phyloP scores from a whole-genome alignment of 2,113 vertebrate genomes.

The Notarius lentiginosus region DNA sequence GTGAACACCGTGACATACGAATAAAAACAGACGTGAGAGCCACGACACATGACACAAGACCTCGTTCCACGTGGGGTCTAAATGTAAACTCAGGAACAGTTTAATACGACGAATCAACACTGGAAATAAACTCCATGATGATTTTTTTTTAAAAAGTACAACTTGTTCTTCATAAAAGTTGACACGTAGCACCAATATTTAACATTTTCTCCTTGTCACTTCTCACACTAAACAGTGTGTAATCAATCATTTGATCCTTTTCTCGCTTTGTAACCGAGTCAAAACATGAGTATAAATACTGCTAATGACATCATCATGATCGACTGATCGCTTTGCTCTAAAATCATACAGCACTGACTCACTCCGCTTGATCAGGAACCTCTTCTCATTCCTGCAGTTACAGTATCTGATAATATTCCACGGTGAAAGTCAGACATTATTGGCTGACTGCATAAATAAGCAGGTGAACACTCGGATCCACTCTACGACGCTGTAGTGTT shows the following conservation, averaged over 20 bases:
- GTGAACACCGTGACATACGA: not conserved
- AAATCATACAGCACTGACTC: not conserved
- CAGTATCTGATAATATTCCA: no score
- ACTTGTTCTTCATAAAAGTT: not conserved
- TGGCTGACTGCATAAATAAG: not conserved
- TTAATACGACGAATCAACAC: not conserved
- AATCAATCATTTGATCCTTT: slow-evolving; percentile 7
- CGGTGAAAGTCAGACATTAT: not conserved
- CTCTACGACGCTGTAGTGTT: not conserved
- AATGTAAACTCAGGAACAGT: no score
- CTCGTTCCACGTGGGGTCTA: no score
- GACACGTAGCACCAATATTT: not conserved
- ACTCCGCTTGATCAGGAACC: not conserved
- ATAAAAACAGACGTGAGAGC: not conserved
- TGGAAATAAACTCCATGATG: not conserved
- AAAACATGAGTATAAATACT: slow-evolving; percentile 16
- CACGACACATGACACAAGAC: no score
- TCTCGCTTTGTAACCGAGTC: not conserved
- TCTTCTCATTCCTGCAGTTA: not conserved
- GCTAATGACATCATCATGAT: not conserved
- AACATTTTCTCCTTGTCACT: not conserved
- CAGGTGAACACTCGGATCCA: no score
- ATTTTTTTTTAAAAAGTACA: not conserved
- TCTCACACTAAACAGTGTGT: not conserved
- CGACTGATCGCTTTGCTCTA: not conserved